phyloP scores from a whole-genome alignment of 2,888 invertebrate species.

The Acleris cristana region DNA sequence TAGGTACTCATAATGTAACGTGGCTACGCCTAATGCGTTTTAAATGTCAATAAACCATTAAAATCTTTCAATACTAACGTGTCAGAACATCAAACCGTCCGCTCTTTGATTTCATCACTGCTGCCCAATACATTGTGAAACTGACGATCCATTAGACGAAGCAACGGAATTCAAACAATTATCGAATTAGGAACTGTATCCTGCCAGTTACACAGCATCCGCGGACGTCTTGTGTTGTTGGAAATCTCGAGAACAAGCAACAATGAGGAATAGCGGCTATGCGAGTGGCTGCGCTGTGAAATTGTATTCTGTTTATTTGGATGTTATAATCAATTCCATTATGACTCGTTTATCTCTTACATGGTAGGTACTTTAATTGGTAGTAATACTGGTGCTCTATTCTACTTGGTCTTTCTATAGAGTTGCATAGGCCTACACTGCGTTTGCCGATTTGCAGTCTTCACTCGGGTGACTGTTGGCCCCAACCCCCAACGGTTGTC shows the following conservation, averaged over 20 bases:
- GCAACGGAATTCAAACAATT: conserved; percentile 67
- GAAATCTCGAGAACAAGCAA: conserved; percentile 28
- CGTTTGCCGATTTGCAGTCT: too few species aligned
- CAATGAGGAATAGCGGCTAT: not conserved
- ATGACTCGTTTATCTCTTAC: not conserved
- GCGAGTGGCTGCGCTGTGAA: conserved; percentile 14
- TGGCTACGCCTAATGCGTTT: too few species aligned
- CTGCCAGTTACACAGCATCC: conserved; percentile 54
- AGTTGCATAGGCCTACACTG: too few species aligned
- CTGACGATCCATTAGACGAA: conserved; percentile 55
- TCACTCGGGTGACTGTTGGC: accelerated
- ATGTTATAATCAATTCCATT: too few species aligned
- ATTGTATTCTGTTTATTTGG: conserved; percentile 3
- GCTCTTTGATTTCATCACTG: conserved; percentile 5
- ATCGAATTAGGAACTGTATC: conserved; percentile 74
- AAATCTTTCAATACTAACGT: not conserved
- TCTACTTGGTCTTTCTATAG: too few species aligned
- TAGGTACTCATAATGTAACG: too few species aligned
- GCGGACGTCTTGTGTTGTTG: conserved; percentile 22
- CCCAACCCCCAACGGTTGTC: too few species aligned
- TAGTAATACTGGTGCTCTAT: too few species aligned
- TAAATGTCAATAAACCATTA: too few species aligned
- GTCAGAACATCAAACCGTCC: not conserved
- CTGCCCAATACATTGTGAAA: conserved; percentile 38
- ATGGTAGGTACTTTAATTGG: too few species aligned